phyloP scores from a whole-genome alignment of 2,113 vertebrate genomes.

The Ophiodon elongatus region DNA sequence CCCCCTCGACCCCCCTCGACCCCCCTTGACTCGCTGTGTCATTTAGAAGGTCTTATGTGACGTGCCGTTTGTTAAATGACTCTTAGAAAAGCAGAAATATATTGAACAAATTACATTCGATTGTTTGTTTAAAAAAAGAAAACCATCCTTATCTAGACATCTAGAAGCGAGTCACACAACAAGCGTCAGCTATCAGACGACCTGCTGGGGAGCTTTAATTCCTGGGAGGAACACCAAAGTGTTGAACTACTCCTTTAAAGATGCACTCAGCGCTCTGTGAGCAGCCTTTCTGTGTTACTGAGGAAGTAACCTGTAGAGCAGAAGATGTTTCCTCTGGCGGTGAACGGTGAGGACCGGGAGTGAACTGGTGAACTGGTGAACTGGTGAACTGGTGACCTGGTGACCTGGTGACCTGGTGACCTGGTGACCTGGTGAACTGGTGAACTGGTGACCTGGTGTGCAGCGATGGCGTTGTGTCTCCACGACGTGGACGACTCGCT shows the following conservation, averaged over 20 bases:
- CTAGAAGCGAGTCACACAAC: not conserved
- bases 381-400: too few relatives aligned
- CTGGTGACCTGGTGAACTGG: too few relatives aligned
- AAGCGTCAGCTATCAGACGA: not conserved
- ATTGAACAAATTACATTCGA: not conserved
- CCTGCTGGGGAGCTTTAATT: not conserved
- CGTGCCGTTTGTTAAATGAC: too few relatives aligned
- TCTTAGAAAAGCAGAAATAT: not conserved
- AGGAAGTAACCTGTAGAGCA: not conserved
- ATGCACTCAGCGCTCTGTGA: not conserved
- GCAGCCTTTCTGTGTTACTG: not conserved
- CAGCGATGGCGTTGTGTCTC: constrained; percentile 28
- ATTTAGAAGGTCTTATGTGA: too few relatives aligned
- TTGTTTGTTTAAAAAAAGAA: not conserved
- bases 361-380: too few relatives aligned
- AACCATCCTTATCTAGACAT: not conserved
- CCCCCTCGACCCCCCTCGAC: too few relatives aligned
- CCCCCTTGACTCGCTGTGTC: too few relatives aligned
- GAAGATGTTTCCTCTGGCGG: constrained; percentile 2
- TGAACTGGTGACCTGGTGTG: not conserved
- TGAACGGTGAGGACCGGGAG: too few relatives aligned
- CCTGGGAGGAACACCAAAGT: not conserved
- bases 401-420: too few relatives aligned
- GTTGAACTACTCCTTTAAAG: constrained; percentile 1
- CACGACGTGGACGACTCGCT: not conserved